These are phyloP conservation scores for Bucco capensis DNA, from an alignment of 2,113 vertebrate species.

Conservation along the genomic window DNA sequence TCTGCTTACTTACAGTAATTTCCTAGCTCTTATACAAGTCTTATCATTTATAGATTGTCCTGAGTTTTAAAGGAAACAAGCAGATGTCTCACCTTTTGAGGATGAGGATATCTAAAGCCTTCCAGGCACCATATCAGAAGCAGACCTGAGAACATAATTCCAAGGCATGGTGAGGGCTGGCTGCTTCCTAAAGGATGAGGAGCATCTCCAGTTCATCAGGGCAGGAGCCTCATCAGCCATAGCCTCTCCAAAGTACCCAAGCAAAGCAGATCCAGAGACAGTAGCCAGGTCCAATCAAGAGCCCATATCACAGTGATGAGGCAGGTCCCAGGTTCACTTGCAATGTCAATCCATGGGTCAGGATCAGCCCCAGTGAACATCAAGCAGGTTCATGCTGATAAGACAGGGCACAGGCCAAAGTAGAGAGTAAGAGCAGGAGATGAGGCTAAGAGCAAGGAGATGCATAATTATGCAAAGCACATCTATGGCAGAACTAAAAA, in stretches of 20 bases:
- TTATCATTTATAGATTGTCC: not conserved
- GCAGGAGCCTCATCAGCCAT: not conserved
- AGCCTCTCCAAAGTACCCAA: not conserved
- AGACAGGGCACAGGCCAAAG: not conserved
- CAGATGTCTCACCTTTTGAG: not conserved
- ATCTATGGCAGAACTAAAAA: fast-evolving
- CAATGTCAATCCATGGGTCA: not conserved
- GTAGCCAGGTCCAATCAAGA: not conserved
- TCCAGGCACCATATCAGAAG: not conserved
- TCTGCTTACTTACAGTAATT: not conserved
- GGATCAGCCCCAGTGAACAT: not conserved
- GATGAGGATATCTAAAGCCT: not conserved
- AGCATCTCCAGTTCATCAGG: not conserved
- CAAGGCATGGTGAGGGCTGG: fast-evolving
- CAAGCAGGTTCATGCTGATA: not conserved
- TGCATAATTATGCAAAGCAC: not conserved
- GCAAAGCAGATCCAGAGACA: not conserved
- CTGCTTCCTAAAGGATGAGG: not conserved
- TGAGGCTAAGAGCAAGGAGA: not conserved
- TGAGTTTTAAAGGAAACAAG: not conserved
- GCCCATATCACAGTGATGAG: fast-evolving
- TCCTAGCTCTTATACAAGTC: not conserved
- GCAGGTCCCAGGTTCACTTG: not conserved
- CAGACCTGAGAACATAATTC: fast-evolving
- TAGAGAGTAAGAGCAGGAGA: fast-evolving